phyloP scores from a whole-genome alignment of 1,140 invertebrate genomes.

The Aphelinus certus region DNA sequence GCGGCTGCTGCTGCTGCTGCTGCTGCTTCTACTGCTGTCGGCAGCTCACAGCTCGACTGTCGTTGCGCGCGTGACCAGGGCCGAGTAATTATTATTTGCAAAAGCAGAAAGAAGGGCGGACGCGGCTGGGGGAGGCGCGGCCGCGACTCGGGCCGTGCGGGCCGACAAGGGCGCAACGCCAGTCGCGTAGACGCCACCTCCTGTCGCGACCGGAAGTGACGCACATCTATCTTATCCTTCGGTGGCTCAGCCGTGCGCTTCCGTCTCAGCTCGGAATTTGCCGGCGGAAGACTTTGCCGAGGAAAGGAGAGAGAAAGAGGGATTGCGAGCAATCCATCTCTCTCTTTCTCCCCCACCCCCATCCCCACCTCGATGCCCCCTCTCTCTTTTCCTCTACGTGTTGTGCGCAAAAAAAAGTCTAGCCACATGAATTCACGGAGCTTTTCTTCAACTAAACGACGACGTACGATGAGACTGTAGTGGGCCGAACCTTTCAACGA shows the following conservation, averaged over 20 bases:
- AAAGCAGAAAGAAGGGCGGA: slow-evolving; percentile 43
- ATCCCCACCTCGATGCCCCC: too few species aligned
- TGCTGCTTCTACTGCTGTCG: too few species aligned
- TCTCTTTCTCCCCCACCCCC: background rate
- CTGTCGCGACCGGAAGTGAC: slow-evolving; percentile 64
- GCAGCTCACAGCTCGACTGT: too few species aligned
- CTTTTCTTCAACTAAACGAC: too few species aligned
- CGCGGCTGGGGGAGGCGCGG: slow-evolving; percentile 37
- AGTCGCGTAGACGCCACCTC: slow-evolving; percentile 61
- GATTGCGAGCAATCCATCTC: background rate
- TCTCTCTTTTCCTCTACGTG: too few species aligned
- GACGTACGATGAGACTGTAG: too few species aligned
- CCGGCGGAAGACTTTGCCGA: background rate
- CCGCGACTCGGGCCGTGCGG: too few species aligned
- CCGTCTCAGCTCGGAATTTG: slow-evolving; percentile 47
- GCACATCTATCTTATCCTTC: slow-evolving; percentile 62
- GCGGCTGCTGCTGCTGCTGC: too few species aligned
- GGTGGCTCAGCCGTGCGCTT: slow-evolving; percentile 56
- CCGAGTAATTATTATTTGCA: slow-evolving; percentile 60
- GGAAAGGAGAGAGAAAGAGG: background rate
- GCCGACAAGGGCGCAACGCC: slow-evolving; percentile 51
- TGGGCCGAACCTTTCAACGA: too few species aligned
- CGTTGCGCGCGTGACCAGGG: slow-evolving; percentile 17
- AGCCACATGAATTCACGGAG: slow-evolving; percentile 17
- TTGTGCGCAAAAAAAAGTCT: slow-evolving; percentile 22